Evolutionary conservation across 64 coral and sea anemone species (phyloP).

Genomic region (Acropora tenuis): DNA sequence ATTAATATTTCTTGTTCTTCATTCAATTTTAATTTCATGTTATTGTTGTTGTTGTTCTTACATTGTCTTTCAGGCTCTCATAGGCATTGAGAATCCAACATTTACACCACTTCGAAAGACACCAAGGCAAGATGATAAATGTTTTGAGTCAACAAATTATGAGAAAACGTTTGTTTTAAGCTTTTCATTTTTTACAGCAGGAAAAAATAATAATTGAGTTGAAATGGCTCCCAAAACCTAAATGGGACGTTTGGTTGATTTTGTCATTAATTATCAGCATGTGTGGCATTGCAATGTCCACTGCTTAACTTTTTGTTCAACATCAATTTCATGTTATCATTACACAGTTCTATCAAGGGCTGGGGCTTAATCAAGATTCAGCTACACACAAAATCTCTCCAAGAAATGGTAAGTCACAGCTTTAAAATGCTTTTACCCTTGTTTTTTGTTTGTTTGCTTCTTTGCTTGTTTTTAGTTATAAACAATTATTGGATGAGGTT

Average conservation of each 20-base stretch:
- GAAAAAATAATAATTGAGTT: no score
- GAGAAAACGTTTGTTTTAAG: neutral
- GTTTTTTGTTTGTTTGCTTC: neutral
- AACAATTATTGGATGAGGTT: no score
- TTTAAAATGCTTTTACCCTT: neutral
- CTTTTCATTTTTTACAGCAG: no score
- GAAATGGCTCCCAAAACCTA: no score
- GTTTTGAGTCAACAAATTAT: neutral
- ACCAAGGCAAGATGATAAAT: slow-evolving; percentile 48
- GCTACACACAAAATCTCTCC: slow-evolving; percentile 73
- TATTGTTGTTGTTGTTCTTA: neutral
- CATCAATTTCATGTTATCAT: neutral
- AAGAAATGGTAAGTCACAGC: slow-evolving; percentile 76
- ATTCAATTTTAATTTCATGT: neutral
- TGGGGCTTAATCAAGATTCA: slow-evolving; percentile 92
- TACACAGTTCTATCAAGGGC: slow-evolving; percentile 87
- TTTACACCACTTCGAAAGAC: slow-evolving; percentile 73
- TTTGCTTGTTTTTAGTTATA: no score
- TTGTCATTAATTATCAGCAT: no score
- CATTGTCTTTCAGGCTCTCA: slow-evolving; percentile 59
- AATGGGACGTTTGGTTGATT: no score
- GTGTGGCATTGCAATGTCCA: no score
- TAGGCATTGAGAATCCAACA: slow-evolving; percentile 80
- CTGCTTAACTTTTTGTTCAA: no score
- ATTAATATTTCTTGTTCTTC: no score